Evolutionary conservation across 2,797 vertebrate genomes (phyloP), one percentile per base, ranked within the genome.

Genomic region (Paramormyrops hopkinsi): DNA sequence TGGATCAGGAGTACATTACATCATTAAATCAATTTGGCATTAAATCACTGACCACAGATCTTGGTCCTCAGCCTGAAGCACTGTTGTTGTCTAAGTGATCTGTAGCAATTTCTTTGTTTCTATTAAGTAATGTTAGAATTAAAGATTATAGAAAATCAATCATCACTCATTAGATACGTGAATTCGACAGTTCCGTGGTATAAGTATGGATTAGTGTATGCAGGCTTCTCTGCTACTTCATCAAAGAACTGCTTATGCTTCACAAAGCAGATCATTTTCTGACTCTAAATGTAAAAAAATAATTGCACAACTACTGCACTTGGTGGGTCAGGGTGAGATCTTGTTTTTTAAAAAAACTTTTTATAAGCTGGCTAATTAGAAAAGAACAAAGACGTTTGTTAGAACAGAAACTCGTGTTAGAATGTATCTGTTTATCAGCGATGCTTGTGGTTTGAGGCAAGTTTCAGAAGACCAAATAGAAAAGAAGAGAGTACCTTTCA

Each of bases 401-500:
- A 46, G n/a, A 48, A 83, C 17, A 48, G 79, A 85, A 25, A 51
- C n/a, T 25, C 12, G 2, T 25, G 22, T 51, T 51, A 22, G 3
- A 4, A 59, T 41, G 54, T n/a, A 65, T 65, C 17, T 87, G 29
- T 25, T 37, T 56, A 29, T 56, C 51, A 56, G 33, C 25, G 54
- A 17, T 29, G 19, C 22, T 50, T 19, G 41, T 46, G 76, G 41
- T 44, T 76, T 53, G 62, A 88, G 44, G 62, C 1, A 76, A 79
- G 29, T 50, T 50, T 25, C 82, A 85, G 82, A 51, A 14, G 82
- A 85, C 4, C 46, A 84, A n/a, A 50, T 8, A 84, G 46, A 59
- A 19, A 59, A 54, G 7, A 83, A 53, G 62, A 79, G 9, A 65
- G n/a, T 91, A 98, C 98, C 97, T 98, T 96, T 97, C 73, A 51